A percentile compares a stretch with the other conserved stretches of the same genome.
Evolutionary conservation across 2,888 invertebrate species (phyloP).

Genomic region (Chloroclysta siterata): DNA sequence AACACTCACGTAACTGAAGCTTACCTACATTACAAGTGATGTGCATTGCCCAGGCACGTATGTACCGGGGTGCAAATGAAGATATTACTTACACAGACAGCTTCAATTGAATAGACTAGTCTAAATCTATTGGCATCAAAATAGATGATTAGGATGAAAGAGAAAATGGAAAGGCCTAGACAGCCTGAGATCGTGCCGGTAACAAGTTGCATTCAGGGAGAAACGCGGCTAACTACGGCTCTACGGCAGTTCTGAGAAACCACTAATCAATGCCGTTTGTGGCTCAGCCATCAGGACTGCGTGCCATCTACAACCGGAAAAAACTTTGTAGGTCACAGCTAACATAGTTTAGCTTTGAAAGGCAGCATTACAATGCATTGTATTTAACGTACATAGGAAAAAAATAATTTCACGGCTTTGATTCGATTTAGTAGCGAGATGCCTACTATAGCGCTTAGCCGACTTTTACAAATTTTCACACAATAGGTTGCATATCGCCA

Average conservation of each 20-base stretch:
- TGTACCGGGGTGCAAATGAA: too few species aligned
- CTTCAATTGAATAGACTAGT: not conserved
- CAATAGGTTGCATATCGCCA: too few species aligned
- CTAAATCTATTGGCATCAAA: not conserved
- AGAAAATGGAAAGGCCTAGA: conserved; percentile 6
- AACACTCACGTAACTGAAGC: conserved; percentile 10
- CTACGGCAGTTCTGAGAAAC: conserved; percentile 13
- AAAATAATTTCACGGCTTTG: too few species aligned
- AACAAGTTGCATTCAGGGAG: conserved; percentile 14
- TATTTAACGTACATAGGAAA: too few species aligned
- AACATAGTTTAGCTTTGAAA: not conserved
- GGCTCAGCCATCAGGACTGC: not conserved
- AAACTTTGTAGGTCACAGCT: not conserved
- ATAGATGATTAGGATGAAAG: not conserved
- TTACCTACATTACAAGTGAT: not conserved
- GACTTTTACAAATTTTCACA: too few species aligned
- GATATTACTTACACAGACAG: not conserved
- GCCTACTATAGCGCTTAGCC: too few species aligned
- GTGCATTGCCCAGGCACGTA: too few species aligned
- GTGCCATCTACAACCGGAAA: not conserved
- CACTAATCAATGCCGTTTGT: conserved; percentile 20
- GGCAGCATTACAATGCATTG: not conserved
- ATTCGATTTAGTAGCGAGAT: too few species aligned
- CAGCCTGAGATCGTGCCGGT: conserved; percentile 5
- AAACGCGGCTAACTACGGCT: conserved; percentile 20